Conservation (phyloP, 2,113 vertebrate genomes). For the Odontesthes bonariensis region DNA sequence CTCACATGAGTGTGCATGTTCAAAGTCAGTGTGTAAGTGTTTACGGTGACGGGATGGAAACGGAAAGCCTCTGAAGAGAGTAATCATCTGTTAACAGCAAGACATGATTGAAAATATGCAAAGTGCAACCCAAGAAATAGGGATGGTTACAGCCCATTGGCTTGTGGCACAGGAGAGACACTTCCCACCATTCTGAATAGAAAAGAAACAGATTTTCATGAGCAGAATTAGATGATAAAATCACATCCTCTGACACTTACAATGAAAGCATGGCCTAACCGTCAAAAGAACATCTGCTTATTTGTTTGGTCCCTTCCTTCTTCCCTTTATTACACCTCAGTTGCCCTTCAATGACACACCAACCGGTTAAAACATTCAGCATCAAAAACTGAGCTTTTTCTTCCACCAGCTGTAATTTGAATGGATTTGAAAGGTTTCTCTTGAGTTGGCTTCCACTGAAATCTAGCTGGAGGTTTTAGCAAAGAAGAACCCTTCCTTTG, state of each 20-base stretch:
- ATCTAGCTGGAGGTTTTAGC: slow-evolving; percentile 61
- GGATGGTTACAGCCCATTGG: slow-evolving; percentile 81
- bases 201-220: slow-evolving; percentile 71
- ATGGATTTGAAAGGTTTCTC: slow-evolving; percentile 62
- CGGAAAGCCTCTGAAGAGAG: slow-evolving; percentile 81
- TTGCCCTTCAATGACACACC: slow-evolving; percentile 63
- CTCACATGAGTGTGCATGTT: slow-evolving; percentile 45
- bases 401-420: slow-evolving; percentile 64
- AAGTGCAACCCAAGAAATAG: slow-evolving; percentile 77
- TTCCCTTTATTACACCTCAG: slow-evolving; percentile 66
- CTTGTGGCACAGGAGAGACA: slow-evolving; percentile 71
- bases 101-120: slow-evolving; percentile 86
- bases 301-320: slow-evolving; percentile 67
- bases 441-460: slow-evolving; percentile 48
- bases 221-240: slow-evolving; percentile 80
- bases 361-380: slow-evolving; percentile 51
- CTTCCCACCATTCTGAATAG: slow-evolving; percentile 71
- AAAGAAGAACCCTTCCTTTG: slow-evolving; percentile 19
- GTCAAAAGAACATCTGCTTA: slow-evolving; percentile 78
- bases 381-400: slow-evolving; percentile 48
- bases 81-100: slow-evolving; percentile 85
- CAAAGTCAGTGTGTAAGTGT: slow-evolving; percentile 69
- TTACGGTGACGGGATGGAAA: slow-evolving; percentile 68
- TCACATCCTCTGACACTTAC: slow-evolving; percentile 78
- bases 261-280: slow-evolving; percentile 71